These are phyloP conservation scores for Yponomeuta plumbellus DNA, from an alignment of 2,888 invertebrate genomes.

Conservation along the genomic window DNA sequence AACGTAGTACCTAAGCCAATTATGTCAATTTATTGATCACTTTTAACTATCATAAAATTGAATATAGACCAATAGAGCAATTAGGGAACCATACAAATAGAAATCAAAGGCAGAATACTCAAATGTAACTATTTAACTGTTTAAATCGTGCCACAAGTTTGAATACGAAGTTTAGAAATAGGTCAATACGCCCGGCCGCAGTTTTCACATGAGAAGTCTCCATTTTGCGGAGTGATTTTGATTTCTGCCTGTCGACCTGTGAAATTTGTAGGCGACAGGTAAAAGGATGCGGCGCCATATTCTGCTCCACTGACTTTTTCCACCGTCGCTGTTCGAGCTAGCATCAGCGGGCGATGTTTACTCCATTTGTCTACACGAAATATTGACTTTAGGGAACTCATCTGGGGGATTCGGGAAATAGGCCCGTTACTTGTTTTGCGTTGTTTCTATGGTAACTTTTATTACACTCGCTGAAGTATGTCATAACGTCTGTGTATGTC, in stretches of 20 bases:
- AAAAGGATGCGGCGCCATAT: constrained; percentile 4
- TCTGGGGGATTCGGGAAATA: not conserved
- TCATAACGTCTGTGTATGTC: not conserved
- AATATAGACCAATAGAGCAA: too few relatives aligned
- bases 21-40: too few relatives aligned
- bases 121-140: too few relatives aligned
- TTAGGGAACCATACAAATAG: too few relatives aligned
- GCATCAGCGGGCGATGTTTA: not conserved
- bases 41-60: too few relatives aligned
- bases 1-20: too few relatives aligned
- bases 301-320: not conserved
- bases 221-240: not conserved
- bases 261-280: constrained; percentile 14
- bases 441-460: not conserved
- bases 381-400: not conserved
- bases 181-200: not conserved
- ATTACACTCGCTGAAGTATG: not conserved
- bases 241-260: constrained; percentile 17
- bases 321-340: not conserved
- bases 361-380: not conserved
- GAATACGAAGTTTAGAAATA: not conserved
- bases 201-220: not conserved
- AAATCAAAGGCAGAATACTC: too few relatives aligned
- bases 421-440: not conserved
- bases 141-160: too few relatives aligned